Base-by-base conservation (phyloP, 2,888 invertebrate species). In the Erebia aethiops region DNA sequence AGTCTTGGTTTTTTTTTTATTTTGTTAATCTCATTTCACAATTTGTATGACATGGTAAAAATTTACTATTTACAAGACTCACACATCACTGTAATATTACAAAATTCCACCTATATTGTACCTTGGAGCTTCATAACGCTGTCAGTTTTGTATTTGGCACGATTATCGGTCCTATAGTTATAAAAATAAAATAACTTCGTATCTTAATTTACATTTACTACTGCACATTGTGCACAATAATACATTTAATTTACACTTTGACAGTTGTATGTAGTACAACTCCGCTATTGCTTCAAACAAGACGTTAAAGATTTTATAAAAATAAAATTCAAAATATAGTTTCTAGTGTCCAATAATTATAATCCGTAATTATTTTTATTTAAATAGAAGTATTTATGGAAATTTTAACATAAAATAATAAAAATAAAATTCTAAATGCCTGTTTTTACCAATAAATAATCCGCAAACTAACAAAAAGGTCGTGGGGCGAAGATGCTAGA, bases 1-100 rank as follows among this genome's bases (percentile, higher is more conserved):
- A 88, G 84, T 87, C 87, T 90, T 90, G 88, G 89, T 84, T 89
- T 88, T 89, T 92, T 89, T n/a, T n/a, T n/a, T n/a, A 87, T 87
- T 91, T 87, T 82, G 87, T 88, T n/a, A 92, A 93, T 93, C 92
- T 93, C 92, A 90, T 91, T 90, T 90, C 87, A 91, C 90, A 91
- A 88, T 85, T 87, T 84, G 86, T 85, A 87, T 87, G 89, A 90
- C 87, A 88, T 87, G 86, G 90, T 92, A 91, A 87, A 91, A 91
- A 91, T 89, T 88, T 87, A 83, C 82, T 92, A 92, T 92, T 86
- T 92, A 93, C 92, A 93, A 84, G 85, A 87, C 81, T 79, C 85
- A 87, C 86, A 86, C 85, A 84, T 81, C 83, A 83, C 83, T 77
- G 84, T 84, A 87, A 83, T 82, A 87, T 84, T 87, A 88, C 85